Evolutionary conservation across 2,113 vertebrate genomes (phyloP).

Genomic region (Emberiza fucata): DNA sequence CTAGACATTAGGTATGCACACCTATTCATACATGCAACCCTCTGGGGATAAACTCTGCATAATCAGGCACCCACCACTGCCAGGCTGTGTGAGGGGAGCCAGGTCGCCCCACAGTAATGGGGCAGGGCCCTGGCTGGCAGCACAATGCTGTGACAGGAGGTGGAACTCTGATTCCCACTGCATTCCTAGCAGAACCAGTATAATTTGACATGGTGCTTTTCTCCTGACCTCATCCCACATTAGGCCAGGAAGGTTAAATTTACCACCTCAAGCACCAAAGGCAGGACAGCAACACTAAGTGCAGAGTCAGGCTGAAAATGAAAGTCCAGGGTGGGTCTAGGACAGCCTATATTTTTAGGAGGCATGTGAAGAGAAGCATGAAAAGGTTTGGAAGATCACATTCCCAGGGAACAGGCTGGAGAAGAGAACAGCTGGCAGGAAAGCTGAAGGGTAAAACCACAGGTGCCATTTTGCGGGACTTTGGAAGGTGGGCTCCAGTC

Average conservation of each 20-base stretch:
- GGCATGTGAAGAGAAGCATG: not conserved
- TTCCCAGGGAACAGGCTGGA: not conserved
- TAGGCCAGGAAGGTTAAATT: not conserved
- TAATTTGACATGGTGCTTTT: not conserved
- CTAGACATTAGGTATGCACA: not conserved
- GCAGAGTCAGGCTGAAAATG: not conserved
- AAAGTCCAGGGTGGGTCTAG: not conserved
- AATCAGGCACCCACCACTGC: not conserved
- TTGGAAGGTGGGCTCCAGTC: not conserved
- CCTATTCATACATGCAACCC: not conserved
- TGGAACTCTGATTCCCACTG: not conserved
- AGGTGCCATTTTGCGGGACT: fast-evolving
- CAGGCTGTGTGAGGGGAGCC: not conserved
- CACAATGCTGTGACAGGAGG: not conserved
- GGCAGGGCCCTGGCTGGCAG: not conserved
- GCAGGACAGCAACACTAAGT: not conserved
- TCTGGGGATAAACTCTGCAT: not conserved
- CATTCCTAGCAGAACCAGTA: not conserved
- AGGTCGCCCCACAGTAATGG: fast-evolving
- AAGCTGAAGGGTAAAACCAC: not conserved
- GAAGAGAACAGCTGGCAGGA: not conserved
- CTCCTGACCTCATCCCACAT: not conserved
- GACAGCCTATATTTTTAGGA: not conserved
- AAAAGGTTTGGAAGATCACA: not conserved
- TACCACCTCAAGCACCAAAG: not conserved